Evolutionary conservation across 2,113 vertebrate genomes (phyloP), one percentile per base, ranked within the genome.

Genomic region (Cryptoleucopteryx plumbea): DNA sequence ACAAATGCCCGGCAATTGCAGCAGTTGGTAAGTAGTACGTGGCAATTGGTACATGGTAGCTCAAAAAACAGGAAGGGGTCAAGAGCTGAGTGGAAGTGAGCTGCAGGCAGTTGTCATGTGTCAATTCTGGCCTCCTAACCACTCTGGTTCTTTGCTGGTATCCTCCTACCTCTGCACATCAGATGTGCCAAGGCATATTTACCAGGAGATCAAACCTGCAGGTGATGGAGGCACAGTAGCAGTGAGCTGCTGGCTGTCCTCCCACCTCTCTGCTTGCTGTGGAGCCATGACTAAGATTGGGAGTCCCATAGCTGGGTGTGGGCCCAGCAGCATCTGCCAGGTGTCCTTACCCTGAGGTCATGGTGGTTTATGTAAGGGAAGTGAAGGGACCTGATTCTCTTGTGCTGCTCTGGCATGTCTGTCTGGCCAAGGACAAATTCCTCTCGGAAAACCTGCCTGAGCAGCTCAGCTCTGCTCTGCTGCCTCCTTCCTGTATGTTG

Each of bases 1-100:
- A 99, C 92, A 99, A 98, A 94, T 99, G 99, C 96, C 99, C 99
- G 0, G 99, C 99, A 42, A 81, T 99, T 79, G 98, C 98, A 79
- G 99, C 97, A 65, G 97, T 99, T 4, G 99, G 99, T 99, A 93
- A 99, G 99, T 99, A 62, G 36, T 26, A 23, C 10, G 11, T 40
- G 26, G 42, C 47, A 65, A 34, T 73, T 38, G 32, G 29, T 55
- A 59, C 16, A 6, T 0, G 1, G 36, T 38, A 78, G 17, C 25
- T n/a, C 72, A 18, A 26, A 63, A 83, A 36, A 2, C 18, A 36
- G 50, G 42, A 31, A 3, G 3, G 43, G 21, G 6, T 55, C 3
- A 2, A 43, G 68, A 67, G 42, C 59, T 47, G 59, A 34, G 22
- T 67, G 36, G 38, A 66, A 70, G 23, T 26, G 86, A 62, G 14